Percentiles rank a stretch among this genome's conserved stretches.
Evolutionary conservation across 2,888 invertebrate genomes (phyloP).

Genomic region (Pteria penguin): DNA sequence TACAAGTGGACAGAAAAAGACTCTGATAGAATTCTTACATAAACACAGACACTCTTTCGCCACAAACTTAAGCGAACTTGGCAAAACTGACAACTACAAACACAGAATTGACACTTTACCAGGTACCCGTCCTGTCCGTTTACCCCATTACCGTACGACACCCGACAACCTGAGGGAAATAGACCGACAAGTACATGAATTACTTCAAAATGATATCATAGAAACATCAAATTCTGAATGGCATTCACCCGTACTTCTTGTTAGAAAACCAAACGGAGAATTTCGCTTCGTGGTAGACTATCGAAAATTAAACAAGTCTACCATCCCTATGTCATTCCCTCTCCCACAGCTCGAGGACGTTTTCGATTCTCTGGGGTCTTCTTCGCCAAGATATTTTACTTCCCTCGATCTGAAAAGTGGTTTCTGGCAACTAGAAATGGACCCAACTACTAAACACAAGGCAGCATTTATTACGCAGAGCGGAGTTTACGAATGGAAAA

Average conservation of each 20-base stretch:
- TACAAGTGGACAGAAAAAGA: conserved; percentile 1
- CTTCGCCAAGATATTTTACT: conserved; percentile 21
- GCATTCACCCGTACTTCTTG: conserved; percentile 33
- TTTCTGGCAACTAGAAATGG: conserved; percentile 46
- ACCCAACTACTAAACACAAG: conserved; percentile 36
- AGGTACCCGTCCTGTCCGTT: conserved; percentile 30
- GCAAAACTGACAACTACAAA: conserved; percentile 28
- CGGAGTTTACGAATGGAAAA: conserved; percentile 44
- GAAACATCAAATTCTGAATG: conserved; percentile 42
- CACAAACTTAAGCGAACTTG: conserved; percentile 17
- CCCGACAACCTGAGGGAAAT: conserved; percentile 3
- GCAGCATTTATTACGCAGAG: conserved; percentile 46
- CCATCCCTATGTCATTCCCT: conserved; percentile 24
- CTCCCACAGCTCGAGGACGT: conserved; percentile 38
- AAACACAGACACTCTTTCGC: conserved; percentile 30
- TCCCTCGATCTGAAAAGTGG: conserved; percentile 33
- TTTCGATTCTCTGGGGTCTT: conserved; percentile 34
- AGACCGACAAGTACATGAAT: conserved; percentile 31
- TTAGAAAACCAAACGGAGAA: conserved; percentile 25
- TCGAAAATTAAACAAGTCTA: conserved; percentile 34
- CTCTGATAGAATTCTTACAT: conserved; percentile 16
- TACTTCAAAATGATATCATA: conserved; percentile 33
- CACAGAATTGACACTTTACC: conserved; percentile 36
- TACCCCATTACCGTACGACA: conserved; percentile 27
- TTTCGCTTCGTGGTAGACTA: conserved; percentile 44